Conservation (phyloP, 2,113 vertebrate species). For the Edolisoma coerulescens region DNA sequence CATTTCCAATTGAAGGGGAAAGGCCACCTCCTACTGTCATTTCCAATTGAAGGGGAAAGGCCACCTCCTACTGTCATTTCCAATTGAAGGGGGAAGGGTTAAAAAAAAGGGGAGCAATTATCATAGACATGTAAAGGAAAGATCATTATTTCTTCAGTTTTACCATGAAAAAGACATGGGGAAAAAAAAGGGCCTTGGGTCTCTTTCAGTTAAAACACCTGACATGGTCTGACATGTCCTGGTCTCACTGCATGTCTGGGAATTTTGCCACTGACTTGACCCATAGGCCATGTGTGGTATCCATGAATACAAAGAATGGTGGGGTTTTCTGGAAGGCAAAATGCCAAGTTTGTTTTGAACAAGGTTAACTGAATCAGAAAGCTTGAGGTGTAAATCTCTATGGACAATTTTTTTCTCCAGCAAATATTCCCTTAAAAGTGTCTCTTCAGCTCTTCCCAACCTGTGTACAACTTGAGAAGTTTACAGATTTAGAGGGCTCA, state of each 20-base stretch:
- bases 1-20: neutral
- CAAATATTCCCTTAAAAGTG: neutral
- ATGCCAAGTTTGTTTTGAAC: neutral
- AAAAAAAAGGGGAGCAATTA: neutral
- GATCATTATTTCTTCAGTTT: neutral
- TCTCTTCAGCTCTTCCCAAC: neutral
- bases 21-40: neutral
- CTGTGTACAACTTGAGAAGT: neutral
- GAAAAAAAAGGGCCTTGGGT: neutral
- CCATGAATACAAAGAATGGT: accelerated
- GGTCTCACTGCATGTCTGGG: neutral
- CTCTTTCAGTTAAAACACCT: neutral
- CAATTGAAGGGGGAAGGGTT: neutral
- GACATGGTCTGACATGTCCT: neutral
- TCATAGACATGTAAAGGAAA: neutral
- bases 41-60: neutral
- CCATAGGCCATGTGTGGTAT: neutral
- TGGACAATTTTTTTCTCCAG: neutral
- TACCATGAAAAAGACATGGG: neutral
- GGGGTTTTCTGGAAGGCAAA: neutral
- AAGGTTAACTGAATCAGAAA: neutral
- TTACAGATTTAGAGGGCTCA: neutral
- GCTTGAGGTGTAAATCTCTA: neutral
- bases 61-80: neutral
- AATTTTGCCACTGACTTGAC: neutral